Conservation (phyloP, 2,888 invertebrate species). For the Sabatieria punctata region DNA sequence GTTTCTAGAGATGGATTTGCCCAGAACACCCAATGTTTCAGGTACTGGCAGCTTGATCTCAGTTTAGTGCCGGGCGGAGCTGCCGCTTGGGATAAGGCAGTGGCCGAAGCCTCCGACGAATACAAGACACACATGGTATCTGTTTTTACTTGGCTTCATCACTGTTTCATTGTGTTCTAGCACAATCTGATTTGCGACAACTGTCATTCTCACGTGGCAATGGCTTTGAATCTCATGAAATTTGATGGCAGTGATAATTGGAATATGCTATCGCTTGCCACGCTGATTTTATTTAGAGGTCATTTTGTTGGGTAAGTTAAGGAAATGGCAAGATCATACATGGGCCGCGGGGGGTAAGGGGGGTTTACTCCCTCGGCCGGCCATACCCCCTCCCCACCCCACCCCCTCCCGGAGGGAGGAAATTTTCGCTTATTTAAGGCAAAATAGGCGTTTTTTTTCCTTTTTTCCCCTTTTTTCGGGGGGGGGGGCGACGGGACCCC, state of each 20-base stretch:
- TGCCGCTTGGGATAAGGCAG: constrained; percentile 67
- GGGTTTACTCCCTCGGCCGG: no score
- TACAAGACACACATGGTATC: constrained; percentile 75
- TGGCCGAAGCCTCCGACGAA: constrained; percentile 76
- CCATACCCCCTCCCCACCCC: no score
- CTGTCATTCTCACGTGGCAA: constrained; percentile 93
- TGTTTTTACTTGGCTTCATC: neutral
- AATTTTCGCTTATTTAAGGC: no score
- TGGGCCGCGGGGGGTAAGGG: no score
- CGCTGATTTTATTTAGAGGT: constrained; percentile 32
- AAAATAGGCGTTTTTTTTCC: no score
- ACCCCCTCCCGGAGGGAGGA: no score
- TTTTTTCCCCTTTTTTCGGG: no score
- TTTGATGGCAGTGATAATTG: constrained; percentile 43
- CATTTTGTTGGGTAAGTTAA: constrained; percentile 35
- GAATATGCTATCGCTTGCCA: constrained; percentile 38
- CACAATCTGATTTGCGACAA: constrained; percentile 93
- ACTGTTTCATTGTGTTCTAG: constrained; percentile 38
- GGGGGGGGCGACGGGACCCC: no score
- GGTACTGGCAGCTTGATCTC: constrained; percentile 59
- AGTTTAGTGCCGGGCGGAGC: constrained; percentile 52
- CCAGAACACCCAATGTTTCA: no score
- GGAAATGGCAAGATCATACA: no score
- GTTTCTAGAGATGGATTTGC: no score
- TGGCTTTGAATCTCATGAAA: constrained; percentile 72